These are phyloP conservation scores for Arremon brunneinucha DNA, from an alignment of 2,797 vertebrate species.

Conservation along the genomic window DNA sequence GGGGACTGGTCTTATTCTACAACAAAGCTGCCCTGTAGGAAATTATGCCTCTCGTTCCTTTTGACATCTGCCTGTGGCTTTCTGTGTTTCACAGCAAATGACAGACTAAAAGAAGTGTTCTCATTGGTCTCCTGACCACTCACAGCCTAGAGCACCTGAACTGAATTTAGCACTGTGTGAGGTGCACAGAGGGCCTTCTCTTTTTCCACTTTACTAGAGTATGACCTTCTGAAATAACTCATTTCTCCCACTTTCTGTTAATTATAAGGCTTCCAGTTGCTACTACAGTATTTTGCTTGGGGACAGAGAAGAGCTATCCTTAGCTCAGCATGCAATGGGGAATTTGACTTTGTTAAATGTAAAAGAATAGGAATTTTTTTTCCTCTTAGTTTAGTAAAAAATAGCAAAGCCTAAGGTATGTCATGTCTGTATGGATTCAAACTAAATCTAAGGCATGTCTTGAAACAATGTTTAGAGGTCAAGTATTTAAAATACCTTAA, in stretches of 20 bases:
- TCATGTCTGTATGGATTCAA: not conserved
- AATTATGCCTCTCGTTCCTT: not conserved
- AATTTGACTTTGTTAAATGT: conserved; percentile 23
- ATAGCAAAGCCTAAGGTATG: not conserved
- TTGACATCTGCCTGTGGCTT: not conserved
- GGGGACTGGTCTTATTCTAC: not conserved
- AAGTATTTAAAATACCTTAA: not conserved
- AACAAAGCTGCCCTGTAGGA: not conserved
- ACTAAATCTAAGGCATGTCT: not conserved
- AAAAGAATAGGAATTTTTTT: not conserved
- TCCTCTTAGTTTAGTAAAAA: not conserved
- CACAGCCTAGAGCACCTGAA: not conserved
- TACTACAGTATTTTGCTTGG: not conserved
- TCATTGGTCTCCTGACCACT: not conserved
- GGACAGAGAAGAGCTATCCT: not conserved
- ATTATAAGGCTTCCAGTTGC: conserved; percentile 27
- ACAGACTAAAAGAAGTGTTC: not conserved
- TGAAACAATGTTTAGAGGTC: not conserved
- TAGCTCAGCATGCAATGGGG: not conserved
- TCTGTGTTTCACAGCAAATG: not conserved
- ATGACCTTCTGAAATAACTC: not conserved
- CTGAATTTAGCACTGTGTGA: not conserved
- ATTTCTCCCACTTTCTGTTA: conserved; percentile 9
- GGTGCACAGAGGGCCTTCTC: not conserved
- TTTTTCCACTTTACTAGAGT: not conserved